A percentile compares a stretch with the other conserved stretches of the same genome.
Conservation (phyloP, 2,888 invertebrate genomes). For the Schizotus pectinicornis region DNA sequence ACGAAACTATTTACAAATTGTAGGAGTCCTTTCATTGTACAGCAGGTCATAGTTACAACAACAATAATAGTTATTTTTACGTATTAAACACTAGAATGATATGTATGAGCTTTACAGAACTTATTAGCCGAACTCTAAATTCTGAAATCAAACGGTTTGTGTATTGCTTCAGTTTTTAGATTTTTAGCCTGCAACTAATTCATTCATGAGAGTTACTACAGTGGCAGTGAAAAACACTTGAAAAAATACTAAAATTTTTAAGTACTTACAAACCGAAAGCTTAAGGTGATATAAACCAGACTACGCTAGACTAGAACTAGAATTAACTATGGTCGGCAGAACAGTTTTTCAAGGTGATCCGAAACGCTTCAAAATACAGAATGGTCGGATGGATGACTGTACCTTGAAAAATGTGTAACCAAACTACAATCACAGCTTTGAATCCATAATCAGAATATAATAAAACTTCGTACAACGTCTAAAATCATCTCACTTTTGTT, state of each 20-base stretch:
- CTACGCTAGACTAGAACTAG: slow-evolving; percentile 44
- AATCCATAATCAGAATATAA: slow-evolving; percentile 51
- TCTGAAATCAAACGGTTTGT: slow-evolving; percentile 26
- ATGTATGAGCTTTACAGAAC: slow-evolving; percentile 55
- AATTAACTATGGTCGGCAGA: slow-evolving; percentile 43
- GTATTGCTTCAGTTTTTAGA: slow-evolving; percentile 40
- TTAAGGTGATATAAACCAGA: slow-evolving; percentile 23
- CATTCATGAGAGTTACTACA: slow-evolving; percentile 33
- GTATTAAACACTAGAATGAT: slow-evolving; percentile 53
- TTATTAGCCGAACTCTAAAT: slow-evolving; percentile 2
- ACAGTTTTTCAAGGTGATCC: slow-evolving; percentile 42
- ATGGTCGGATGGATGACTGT: slow-evolving; percentile 13
- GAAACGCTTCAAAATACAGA: slow-evolving; percentile 13
- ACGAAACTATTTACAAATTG: slow-evolving; percentile 39
- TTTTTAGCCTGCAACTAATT: slow-evolving; percentile 26
- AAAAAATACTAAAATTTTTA: slow-evolving; percentile 40
- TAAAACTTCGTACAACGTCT: slow-evolving; percentile 54
- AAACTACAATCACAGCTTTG: slow-evolving; percentile 58
- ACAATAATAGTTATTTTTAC: slow-evolving; percentile 22
- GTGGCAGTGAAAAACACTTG: slow-evolving; percentile 52
- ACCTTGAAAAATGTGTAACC: slow-evolving; percentile 46
- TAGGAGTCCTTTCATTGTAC: slow-evolving; percentile 44
- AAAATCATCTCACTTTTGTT: slow-evolving; percentile 61
- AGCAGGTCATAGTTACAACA: slow-evolving; percentile 37
- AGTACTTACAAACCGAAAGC: slow-evolving; percentile 34